phyloP scores from a whole-genome alignment of 2,113 vertebrate species.

The Lophura nycthemera region DNA sequence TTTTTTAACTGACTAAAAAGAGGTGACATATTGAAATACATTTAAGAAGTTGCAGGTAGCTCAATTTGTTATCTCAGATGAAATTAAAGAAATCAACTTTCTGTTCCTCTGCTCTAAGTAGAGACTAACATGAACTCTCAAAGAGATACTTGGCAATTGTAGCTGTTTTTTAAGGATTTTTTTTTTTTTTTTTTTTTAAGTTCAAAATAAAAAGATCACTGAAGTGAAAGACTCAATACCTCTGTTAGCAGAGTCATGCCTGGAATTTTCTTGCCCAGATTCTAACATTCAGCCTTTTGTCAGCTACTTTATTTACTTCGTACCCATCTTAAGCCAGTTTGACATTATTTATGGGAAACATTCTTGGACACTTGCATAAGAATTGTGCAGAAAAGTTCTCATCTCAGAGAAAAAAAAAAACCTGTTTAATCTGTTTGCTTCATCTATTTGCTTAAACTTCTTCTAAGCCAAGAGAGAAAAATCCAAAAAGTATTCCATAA shows the following conservation, averaged over 20 bases:
- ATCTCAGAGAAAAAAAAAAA: background rate
- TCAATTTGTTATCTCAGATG: background rate
- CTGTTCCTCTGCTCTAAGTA: background rate
- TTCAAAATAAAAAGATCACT: background rate
- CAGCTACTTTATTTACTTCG: background rate
- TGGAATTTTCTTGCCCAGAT: background rate
- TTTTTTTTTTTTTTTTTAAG: background rate
- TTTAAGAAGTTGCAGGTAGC: background rate
- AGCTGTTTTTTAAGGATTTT: background rate
- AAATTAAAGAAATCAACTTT: background rate
- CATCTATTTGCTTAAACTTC: background rate
- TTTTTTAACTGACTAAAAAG: background rate
- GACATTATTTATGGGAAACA: background rate
- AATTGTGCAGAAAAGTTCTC: background rate
- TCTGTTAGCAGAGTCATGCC: background rate
- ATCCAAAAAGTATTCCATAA: background rate
- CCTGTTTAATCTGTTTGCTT: background rate
- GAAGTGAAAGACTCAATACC: background rate
- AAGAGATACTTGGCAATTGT: background rate
- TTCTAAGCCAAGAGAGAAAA: background rate
- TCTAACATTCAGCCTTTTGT: background rate
- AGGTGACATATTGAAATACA: background rate
- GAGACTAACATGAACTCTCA: background rate
- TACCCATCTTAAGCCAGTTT: background rate
- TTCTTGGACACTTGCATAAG: background rate